A percentile compares a stretch with the other conserved stretches of the same genome.
Conservation (phyloP, 2,113 vertebrate species). For the Drymodes brunneopygia region DNA sequence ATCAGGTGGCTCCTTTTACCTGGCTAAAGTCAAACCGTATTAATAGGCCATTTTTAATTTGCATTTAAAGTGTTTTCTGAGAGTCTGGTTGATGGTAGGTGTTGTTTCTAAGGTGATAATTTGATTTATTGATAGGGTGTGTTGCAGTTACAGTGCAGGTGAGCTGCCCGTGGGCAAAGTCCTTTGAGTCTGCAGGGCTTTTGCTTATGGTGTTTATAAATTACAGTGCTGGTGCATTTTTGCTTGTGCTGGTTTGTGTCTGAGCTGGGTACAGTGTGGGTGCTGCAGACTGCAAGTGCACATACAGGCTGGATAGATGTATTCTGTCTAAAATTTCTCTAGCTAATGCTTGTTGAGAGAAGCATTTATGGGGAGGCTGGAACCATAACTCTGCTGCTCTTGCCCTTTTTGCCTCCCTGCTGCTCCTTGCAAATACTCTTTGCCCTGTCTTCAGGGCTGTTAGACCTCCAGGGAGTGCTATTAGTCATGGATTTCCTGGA, state of each 20-base stretch:
- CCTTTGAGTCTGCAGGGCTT: neutral
- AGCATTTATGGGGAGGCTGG: neutral
- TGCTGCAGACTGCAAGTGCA: neutral
- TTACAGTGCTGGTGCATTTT: neutral
- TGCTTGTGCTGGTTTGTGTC: neutral
- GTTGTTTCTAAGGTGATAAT: neutral
- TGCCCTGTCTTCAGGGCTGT: neutral
- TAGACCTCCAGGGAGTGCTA: neutral
- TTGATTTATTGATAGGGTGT: neutral
- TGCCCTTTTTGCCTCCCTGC: neutral
- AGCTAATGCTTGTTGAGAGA: neutral
- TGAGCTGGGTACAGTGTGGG: neutral
- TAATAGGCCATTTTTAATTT: neutral
- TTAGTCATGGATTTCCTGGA: neutral
- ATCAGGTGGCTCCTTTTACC: neutral
- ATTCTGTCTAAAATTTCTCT: neutral
- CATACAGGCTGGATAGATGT: fast-evolving
- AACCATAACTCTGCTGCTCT: neutral
- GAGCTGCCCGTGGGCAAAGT: neutral
- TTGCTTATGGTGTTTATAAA: neutral
- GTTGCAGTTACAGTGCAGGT: neutral
- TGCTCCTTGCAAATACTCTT: neutral
- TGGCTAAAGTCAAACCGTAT: neutral
- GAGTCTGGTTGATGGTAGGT: neutral
- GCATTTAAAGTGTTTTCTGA: neutral